Percentiles rank a stretch among this genome's conserved stretches.
Conservation (phyloP, 2,888 invertebrate genomes). For the Elegia similella region DNA sequence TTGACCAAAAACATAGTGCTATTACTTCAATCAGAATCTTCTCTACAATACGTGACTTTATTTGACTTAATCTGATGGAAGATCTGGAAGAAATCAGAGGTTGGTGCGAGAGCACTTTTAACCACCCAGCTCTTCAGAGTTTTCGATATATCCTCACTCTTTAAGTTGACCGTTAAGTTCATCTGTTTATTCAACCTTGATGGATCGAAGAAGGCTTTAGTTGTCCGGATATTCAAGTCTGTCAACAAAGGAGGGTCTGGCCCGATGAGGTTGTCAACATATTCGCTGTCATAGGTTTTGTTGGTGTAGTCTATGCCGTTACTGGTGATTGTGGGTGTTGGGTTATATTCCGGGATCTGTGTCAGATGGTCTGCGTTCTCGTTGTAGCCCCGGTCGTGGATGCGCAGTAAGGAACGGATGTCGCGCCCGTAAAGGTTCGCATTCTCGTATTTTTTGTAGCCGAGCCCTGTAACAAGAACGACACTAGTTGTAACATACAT, state of each 20-base stretch:
- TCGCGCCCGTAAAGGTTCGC: conserved; percentile 53
- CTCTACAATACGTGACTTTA: conserved; percentile 36
- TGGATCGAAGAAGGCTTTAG: conserved; percentile 45
- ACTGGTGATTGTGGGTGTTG: conserved; percentile 41
- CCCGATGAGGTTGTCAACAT: conserved; percentile 52
- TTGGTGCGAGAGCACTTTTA: conserved; percentile 47
- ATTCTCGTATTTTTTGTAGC: conserved; percentile 50
- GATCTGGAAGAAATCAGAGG: conserved; percentile 53
- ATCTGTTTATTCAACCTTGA: conserved; percentile 45
- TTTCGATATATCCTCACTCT: conserved; percentile 49
- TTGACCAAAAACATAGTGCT: no score
- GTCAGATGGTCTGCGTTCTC: conserved; percentile 45
- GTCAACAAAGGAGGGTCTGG: conserved; percentile 58
- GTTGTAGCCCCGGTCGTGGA: conserved; percentile 41
- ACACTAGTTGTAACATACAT: no score
- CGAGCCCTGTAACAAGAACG: conserved; percentile 47
- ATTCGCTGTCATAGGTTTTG: conserved; percentile 44
- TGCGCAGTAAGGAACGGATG: conserved; percentile 51
- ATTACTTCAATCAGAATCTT: conserved; percentile 33
- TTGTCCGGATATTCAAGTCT: conserved; percentile 43
- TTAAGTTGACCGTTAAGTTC: conserved; percentile 44
- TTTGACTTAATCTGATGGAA: conserved; percentile 57
- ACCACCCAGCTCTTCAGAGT: conserved; percentile 49
- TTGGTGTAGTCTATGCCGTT: conserved; percentile 64
- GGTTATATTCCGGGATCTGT: conserved; percentile 44